These are phyloP conservation scores for Rallus limicola DNA, from an alignment of 2,113 vertebrate genomes.

Conservation along the genomic window DNA sequence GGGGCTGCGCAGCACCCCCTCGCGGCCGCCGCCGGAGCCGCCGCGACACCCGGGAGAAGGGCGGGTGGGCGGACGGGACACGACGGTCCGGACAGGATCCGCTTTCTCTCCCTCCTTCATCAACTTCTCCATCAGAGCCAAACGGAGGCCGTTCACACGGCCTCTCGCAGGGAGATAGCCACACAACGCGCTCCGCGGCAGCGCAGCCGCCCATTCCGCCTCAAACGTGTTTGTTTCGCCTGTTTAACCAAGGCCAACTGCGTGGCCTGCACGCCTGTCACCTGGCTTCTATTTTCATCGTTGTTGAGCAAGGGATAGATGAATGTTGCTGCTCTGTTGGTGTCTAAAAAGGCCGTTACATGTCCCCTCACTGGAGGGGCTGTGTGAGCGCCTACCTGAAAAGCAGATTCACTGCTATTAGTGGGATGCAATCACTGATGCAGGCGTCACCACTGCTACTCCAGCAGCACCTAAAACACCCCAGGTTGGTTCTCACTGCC, in stretches of 20 bases:
- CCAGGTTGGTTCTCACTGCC: background rate
- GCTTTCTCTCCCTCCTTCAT: background rate
- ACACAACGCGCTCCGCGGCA: background rate
- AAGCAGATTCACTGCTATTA: background rate
- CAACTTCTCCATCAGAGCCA: background rate
- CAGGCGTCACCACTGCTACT: rapidly evolving
- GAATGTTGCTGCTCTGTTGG: background rate
- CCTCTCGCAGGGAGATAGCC: background rate
- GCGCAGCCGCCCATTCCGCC: background rate
- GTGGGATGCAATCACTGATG: background rate
- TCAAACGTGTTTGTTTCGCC: background rate
- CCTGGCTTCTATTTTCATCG: background rate
- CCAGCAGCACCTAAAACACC: background rate
- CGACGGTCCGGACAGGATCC: rapidly evolving
- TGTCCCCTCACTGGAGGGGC: background rate
- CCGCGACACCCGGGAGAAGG: too few relatives aligned
- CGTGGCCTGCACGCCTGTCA: background rate
- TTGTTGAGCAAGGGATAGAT: background rate
- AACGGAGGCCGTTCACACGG: background rate
- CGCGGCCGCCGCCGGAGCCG: background rate
- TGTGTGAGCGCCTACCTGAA: background rate
- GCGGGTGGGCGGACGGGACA: too few relatives aligned
- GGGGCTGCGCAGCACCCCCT: background rate
- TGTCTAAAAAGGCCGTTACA: rapidly evolving
- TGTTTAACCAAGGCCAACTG: background rate